A percentile compares a stretch with the other conserved stretches of the same genome.
phyloP scores from a whole-genome alignment of 1,140 invertebrate genomes.

The Vollenhovia emeryi region DNA sequence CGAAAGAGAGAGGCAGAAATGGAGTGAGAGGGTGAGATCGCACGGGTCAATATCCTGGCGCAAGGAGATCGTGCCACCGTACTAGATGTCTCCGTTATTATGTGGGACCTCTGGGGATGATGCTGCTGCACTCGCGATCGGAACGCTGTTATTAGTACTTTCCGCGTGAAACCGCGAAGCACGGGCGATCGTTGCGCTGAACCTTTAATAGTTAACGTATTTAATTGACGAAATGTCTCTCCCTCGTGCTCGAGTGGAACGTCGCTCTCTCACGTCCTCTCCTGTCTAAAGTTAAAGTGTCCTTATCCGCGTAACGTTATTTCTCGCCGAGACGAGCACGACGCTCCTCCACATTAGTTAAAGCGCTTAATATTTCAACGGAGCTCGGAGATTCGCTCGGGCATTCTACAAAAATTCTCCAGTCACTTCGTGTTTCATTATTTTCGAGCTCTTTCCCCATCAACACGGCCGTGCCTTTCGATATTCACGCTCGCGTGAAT shows the following conservation, averaged over 20 bases:
- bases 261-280: background rate
- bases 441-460: background rate
- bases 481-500: background rate
- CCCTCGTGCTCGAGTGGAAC: background rate
- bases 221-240: constrained; percentile 20
- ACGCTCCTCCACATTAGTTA: background rate
- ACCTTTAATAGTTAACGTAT: constrained; percentile 6
- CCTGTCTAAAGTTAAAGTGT: background rate
- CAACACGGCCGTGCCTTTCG: background rate
- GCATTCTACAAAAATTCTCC: background rate
- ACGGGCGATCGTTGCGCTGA: background rate
- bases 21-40: background rate
- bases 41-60: constrained; percentile 45
- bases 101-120: constrained; percentile 30
- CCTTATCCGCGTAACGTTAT: background rate
- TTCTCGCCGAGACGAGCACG: background rate
- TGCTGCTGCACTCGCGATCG: constrained; percentile 11
- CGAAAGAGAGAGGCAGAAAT: background rate
- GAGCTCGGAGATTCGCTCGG: background rate
- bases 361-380: background rate
- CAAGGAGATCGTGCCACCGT: constrained; percentile 22
- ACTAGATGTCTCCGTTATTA: constrained; percentile 34
- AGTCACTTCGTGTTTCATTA: background rate
- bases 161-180: background rate
- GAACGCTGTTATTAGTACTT: constrained; percentile 28